Percentiles rank a stretch among this genome's conserved stretches.
phyloP scores from a whole-genome alignment of 2,888 invertebrate species.

The Gari tellinella region DNA sequence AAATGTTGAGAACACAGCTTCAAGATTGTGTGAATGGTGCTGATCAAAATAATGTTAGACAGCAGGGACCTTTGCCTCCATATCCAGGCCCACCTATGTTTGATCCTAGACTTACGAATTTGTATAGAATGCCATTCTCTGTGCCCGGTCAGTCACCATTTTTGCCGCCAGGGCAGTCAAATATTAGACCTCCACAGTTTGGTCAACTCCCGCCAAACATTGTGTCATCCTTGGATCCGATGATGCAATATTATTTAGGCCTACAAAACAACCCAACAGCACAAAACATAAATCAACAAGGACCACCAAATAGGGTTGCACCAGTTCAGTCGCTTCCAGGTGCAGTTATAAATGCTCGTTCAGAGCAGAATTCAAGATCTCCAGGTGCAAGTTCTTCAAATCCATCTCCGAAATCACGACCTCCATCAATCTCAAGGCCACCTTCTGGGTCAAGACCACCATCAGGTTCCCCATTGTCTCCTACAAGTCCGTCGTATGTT shows the following conservation, averaged over 20 bases:
- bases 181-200: background rate
- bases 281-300: background rate
- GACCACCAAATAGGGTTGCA: slow-evolving; percentile 28
- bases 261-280: slow-evolving; percentile 5
- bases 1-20: slow-evolving; percentile 14
- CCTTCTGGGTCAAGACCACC: slow-evolving; percentile 50
- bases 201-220: background rate
- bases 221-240: slow-evolving; percentile 28
- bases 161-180: background rate
- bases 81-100: slow-evolving; percentile 32
- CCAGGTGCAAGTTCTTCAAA: slow-evolving; percentile 47
- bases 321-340: slow-evolving; percentile 5
- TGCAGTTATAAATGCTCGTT: slow-evolving; percentile 2
- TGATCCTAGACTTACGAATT: slow-evolving; percentile 36
- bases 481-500: slow-evolving; percentile 18
- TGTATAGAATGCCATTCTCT: slow-evolving; percentile 35
- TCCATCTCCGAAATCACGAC: slow-evolving; percentile 48
- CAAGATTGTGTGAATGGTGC: no score
- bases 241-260: slow-evolving; percentile 42
- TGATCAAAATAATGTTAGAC: background rate
- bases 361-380: slow-evolving; percentile 23
- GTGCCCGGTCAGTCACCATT: slow-evolving; percentile 3
- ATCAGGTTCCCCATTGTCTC: slow-evolving; percentile 47
- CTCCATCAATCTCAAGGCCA: slow-evolving; percentile 45
- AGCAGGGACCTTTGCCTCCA: slow-evolving; percentile 21